These are phyloP conservation scores for Tipula confusa DNA, from an alignment of 2,888 invertebrate species.

Conservation along the genomic window DNA sequence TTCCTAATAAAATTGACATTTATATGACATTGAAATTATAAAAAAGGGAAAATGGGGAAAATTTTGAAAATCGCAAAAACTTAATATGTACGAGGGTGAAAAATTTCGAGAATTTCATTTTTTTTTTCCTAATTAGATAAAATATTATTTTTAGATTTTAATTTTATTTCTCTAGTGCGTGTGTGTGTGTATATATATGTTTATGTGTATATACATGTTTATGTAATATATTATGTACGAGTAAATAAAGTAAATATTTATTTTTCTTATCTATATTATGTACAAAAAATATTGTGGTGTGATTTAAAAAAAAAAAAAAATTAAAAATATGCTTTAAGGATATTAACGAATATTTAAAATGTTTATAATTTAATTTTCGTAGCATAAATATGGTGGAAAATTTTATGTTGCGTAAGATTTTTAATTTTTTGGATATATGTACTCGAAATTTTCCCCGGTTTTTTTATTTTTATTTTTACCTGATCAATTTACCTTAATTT, in stretches of 20 bases:
- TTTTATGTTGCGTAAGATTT: background rate
- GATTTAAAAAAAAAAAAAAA: too few species aligned
- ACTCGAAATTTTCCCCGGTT: too few species aligned
- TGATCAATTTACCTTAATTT: constrained; percentile 12
- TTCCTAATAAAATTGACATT: too few species aligned
- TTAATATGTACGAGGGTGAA: background rate
- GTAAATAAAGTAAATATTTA: background rate
- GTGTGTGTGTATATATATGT: background rate
- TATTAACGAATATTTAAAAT: background rate
- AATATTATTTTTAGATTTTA: constrained; percentile 3
- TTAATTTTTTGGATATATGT: background rate
- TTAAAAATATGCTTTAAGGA: constrained; percentile 13
- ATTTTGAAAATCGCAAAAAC: background rate
- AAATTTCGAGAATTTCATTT: background rate
- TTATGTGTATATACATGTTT: background rate
- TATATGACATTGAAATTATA: background rate
- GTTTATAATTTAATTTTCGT: background rate
- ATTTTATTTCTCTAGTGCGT: background rate
- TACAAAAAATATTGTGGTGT: background rate
- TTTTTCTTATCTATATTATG: background rate
- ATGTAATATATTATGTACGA: background rate
- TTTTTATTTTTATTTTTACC: background rate
- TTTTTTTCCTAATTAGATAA: background rate
- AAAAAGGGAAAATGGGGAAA: background rate
- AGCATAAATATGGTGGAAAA: background rate